phyloP scores from a whole-genome alignment of 1,140 invertebrate genomes.

The Mercenaria mercenaria region DNA sequence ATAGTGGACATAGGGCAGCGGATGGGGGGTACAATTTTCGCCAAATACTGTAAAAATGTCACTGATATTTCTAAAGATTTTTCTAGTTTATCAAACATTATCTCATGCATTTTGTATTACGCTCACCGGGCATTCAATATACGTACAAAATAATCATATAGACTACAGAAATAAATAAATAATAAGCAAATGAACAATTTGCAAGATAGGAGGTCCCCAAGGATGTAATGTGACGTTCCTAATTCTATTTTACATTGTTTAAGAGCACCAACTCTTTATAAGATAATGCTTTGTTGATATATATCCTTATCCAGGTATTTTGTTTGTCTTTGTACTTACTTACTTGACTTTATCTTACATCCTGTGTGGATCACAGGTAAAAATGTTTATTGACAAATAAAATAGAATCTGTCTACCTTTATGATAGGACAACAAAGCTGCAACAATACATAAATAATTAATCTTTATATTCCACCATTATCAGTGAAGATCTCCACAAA shows the following conservation, averaged over 20 bases:
- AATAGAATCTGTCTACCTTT: not conserved
- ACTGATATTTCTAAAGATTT: no score
- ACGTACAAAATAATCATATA: no score
- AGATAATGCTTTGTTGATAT: not conserved
- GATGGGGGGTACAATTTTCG: no score
- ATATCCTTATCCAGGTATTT: not conserved
- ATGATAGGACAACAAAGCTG: not conserved
- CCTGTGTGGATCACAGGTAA: not conserved
- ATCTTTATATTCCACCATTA: not conserved
- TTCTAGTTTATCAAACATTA: no score
- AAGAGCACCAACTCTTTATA: not conserved
- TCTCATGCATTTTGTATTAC: no score
- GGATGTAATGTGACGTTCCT: not conserved
- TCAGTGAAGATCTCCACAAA: not conserved
- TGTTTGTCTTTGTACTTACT: not conserved
- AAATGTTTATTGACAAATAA: not conserved
- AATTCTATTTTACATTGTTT: constrained; percentile 15
- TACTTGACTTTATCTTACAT: not conserved
- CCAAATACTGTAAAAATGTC: no score
- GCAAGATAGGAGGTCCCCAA: not conserved
- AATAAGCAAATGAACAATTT: no score
- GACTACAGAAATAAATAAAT: no score
- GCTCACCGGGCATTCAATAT: no score
- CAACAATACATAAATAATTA: constrained; percentile 25
- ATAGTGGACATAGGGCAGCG: no score